Percentiles rank a stretch among this genome's conserved stretches.
phyloP scores from a whole-genome alignment of 23 tunicate genomes.

The Ascidia mentula region DNA sequence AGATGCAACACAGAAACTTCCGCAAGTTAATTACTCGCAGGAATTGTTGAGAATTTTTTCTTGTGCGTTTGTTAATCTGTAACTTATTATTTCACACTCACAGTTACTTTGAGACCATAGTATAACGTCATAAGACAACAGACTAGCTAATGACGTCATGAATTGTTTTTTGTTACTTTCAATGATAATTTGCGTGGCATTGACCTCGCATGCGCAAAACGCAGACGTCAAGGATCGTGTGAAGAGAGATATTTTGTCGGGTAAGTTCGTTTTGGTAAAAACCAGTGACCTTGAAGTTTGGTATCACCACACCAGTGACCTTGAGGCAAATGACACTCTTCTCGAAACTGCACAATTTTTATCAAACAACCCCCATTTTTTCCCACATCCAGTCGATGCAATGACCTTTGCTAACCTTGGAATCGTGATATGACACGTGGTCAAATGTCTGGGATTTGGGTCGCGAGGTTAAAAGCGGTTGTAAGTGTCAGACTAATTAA shows the following conservation, averaged over 20 bases:
- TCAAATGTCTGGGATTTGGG: not conserved
- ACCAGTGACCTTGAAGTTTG: too few species aligned
- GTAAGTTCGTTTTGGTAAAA: too few species aligned
- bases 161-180: not conserved
- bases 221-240: not conserved
- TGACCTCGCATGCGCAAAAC: not conserved
- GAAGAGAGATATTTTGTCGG: not conserved
- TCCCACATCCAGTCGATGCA: not conserved
- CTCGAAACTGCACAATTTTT: too few species aligned
- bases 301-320: too few species aligned
- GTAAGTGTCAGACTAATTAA: not conserved
- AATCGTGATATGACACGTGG: not conserved
- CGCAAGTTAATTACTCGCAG: too few species aligned
- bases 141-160: constrained; percentile 6
- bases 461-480: not conserved
- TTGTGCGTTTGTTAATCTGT: too few species aligned
- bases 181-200: not conserved
- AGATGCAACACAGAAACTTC: too few species aligned
- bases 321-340: too few species aligned
- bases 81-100: too few species aligned
- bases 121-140: too few species aligned
- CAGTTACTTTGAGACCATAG: too few species aligned
- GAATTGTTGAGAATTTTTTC: too few species aligned
- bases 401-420: not conserved
- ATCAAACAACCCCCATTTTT: not conserved